These are phyloP conservation scores for Anoncus sp. DNA, from an alignment of 2,888 invertebrate species.

Conservation along the genomic window DNA sequence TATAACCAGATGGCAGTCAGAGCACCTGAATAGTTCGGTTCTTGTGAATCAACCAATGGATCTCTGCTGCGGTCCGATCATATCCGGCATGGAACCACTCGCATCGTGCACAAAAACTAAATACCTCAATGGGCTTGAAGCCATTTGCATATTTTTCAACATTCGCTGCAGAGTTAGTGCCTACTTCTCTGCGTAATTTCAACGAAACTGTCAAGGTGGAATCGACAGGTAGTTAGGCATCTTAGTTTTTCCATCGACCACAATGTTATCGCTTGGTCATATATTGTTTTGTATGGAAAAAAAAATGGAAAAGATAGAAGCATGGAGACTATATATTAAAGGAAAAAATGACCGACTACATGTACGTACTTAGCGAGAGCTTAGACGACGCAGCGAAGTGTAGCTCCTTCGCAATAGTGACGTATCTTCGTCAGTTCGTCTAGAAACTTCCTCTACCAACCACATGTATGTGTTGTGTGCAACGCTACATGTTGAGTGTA, in stretches of 20 bases:
- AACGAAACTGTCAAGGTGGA: background rate
- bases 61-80: slow-evolving; percentile 45
- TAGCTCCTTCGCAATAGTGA: slow-evolving; percentile 77
- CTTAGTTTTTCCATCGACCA: background rate
- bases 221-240: background rate
- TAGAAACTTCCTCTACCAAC: background rate
- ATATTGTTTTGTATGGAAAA: slow-evolving; percentile 51
- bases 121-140: background rate
- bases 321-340: slow-evolving; percentile 61
- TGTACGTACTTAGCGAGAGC: slow-evolving; percentile 78
- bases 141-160: background rate
- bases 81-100: slow-evolving; percentile 39
- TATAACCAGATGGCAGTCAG: slow-evolving; percentile 27
- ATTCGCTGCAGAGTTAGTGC: background rate
- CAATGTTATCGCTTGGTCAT: background rate
- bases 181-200: background rate
- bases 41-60: slow-evolving; percentile 9
- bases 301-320: slow-evolving; percentile 66
- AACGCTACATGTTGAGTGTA: slow-evolving; percentile 27
- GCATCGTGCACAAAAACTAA: background rate
- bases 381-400: slow-evolving; percentile 78
- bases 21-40: slow-evolving; percentile 1
- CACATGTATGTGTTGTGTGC: slow-evolving; percentile 16
- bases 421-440: slow-evolving; percentile 55
- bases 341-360: slow-evolving; percentile 75